phyloP scores from a whole-genome alignment of 2,797 vertebrate genomes.

The Agapornis canus region DNA sequence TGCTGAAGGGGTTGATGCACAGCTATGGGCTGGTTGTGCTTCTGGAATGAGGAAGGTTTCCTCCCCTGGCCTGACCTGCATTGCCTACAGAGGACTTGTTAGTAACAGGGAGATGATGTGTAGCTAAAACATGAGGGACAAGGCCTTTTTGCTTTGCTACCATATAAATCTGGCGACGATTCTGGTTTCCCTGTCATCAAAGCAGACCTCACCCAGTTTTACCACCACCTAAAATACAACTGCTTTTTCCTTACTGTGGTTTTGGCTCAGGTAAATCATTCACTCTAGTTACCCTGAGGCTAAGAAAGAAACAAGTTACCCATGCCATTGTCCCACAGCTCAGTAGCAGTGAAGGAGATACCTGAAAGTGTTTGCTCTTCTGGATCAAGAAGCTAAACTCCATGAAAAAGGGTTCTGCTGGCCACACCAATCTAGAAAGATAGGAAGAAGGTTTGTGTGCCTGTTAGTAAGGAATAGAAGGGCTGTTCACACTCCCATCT shows the following conservation, averaged over 20 bases:
- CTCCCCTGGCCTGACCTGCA: not conserved
- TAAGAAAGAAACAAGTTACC: conserved; percentile 24
- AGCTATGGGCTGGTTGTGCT: conserved; percentile 50
- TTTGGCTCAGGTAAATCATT: conserved; percentile 15
- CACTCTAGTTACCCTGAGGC: conserved; percentile 39
- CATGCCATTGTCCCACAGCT: conserved; percentile 19
- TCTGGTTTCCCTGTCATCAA: not conserved
- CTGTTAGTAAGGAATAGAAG: conserved; percentile 38
- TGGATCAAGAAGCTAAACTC: conserved; percentile 22
- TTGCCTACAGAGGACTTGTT: conserved; percentile 46
- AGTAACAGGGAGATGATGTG: not conserved
- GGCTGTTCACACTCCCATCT: not conserved
- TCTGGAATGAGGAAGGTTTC: conserved; percentile 37
- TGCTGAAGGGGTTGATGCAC: conserved; percentile 46
- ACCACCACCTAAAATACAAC: not conserved
- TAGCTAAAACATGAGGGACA: not conserved
- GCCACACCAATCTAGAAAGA: not conserved
- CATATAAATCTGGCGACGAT: not conserved
- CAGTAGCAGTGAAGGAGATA: not conserved
- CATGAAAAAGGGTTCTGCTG: conserved; percentile 9
- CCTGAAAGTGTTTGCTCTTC: not conserved
- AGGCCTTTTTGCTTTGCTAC: not conserved
- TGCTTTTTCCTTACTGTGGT: not conserved
- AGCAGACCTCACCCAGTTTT: not conserved
- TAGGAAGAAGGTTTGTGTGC: conserved; percentile 9